Evolutionary conservation across 2,797 vertebrate genomes (phyloP).

Genomic region (Botia almorhae): DNA sequence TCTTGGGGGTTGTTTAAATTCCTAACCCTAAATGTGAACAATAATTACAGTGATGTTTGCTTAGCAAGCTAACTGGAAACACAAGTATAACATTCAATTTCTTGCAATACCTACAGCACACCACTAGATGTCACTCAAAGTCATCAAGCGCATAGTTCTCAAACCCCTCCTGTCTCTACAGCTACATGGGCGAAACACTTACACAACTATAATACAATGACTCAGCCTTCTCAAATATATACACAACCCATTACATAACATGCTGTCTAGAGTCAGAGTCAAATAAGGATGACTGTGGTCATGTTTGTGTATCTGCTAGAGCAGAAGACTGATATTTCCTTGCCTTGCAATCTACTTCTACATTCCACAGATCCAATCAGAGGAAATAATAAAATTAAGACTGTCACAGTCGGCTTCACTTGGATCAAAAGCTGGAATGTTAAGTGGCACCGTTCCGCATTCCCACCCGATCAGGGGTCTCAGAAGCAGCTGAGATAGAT

Average conservation of each 20-base stretch:
- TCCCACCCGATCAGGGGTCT: background rate
- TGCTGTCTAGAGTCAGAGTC: conserved; percentile 5
- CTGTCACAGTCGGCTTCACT: background rate
- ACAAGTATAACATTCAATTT: background rate
- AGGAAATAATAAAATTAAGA: background rate
- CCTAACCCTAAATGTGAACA: background rate
- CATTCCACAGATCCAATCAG: conserved; percentile 1
- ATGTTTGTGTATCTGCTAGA: background rate
- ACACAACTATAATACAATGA: conserved; percentile 25
- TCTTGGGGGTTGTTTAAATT: background rate
- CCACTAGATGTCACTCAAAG: conserved; percentile 41
- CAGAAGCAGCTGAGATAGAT: conserved; percentile 1
- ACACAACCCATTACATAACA: conserved; percentile 1
- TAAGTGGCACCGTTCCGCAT: background rate
- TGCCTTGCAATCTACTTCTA: conserved; percentile 34
- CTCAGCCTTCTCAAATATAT: background rate
- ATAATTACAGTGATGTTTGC: background rate
- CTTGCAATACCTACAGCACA: background rate
- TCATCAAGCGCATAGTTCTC: background rate
- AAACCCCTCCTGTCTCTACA: background rate
- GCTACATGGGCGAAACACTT: background rate
- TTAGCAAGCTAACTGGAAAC: background rate
- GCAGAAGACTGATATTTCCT: background rate
- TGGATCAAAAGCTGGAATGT: conserved; percentile 22
- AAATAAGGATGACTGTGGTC: background rate